Conservation (phyloP, 2,113 vertebrate genomes). For the Corydoras sp. region DNA sequence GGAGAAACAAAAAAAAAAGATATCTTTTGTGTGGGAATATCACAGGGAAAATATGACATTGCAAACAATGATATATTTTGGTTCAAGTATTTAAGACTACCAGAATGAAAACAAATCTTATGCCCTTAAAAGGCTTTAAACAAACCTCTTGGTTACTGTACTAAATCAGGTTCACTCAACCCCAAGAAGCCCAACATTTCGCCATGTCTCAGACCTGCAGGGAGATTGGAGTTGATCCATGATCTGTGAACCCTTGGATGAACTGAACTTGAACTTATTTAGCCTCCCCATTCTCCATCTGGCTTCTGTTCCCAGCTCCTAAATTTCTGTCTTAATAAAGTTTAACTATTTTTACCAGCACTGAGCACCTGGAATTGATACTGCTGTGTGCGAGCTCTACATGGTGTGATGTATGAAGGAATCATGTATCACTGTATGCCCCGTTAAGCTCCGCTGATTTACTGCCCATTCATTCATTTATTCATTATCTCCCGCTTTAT, state of each 20-base stretch:
- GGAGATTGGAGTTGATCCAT: slow-evolving; percentile 32
- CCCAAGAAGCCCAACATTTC: slow-evolving; percentile 16
- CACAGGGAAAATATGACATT: no score
- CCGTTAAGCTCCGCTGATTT: slow-evolving; percentile 11
- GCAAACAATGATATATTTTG: no score
- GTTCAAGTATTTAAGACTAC: no score
- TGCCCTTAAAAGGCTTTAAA: slow-evolving; percentile 30
- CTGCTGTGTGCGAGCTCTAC: slow-evolving; percentile 28
- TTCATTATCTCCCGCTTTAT: no score
- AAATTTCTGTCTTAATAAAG: slow-evolving; percentile 49
- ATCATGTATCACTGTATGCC: slow-evolving; percentile 48
- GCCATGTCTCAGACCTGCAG: slow-evolving; percentile 26
- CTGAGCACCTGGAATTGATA: slow-evolving; percentile 58
- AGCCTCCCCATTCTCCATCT: slow-evolving; percentile 36
- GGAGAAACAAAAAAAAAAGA: no score
- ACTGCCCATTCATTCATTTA: not conserved
- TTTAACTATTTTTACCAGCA: slow-evolving; percentile 56
- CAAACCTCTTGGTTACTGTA: not conserved
- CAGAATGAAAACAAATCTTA: not conserved
- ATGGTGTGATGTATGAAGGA: slow-evolving; percentile 37
- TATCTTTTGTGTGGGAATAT: no score
- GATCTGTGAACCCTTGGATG: slow-evolving; percentile 28
- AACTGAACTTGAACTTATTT: slow-evolving; percentile 4
- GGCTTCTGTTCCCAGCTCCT: slow-evolving; percentile 38
- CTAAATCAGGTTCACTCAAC: slow-evolving; percentile 27